Conservation (phyloP, 2,797 vertebrate species). For the Nannoperca obscura region DNA sequence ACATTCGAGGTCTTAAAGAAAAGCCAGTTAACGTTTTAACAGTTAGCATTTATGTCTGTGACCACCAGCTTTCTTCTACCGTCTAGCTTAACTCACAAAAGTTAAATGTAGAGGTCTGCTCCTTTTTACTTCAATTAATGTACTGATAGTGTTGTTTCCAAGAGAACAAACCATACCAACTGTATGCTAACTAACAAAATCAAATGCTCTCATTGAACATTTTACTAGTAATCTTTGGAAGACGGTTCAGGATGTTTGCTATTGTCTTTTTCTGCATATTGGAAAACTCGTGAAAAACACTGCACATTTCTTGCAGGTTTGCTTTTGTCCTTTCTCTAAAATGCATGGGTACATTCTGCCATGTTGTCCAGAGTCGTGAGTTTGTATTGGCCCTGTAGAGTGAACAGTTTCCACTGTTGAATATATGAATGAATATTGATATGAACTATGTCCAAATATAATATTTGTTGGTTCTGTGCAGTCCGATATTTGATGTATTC, state of each 20-base stretch:
- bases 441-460: fast-evolving
- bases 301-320: neutral
- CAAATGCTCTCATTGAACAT: neutral
- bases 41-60: neutral
- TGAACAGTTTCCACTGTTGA: neutral
- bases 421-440: too few relatives aligned
- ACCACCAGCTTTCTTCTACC: neutral
- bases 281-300: neutral
- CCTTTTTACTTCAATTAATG: neutral
- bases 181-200: neutral
- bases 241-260: neutral
- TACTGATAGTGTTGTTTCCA: neutral
- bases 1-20: neutral
- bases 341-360: neutral
- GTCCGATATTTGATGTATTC: neutral
- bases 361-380: neutral
- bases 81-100: neutral
- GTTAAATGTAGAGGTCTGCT: neutral
- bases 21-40: neutral
- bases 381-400: too few relatives aligned
- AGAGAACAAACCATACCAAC: neutral
- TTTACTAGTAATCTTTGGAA: neutral
- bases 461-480: neutral
- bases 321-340: neutral
- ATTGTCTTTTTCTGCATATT: neutral